These are phyloP conservation scores for Pimpla rufipes DNA, from an alignment of 2,888 invertebrate species.

Conservation along the genomic window DNA sequence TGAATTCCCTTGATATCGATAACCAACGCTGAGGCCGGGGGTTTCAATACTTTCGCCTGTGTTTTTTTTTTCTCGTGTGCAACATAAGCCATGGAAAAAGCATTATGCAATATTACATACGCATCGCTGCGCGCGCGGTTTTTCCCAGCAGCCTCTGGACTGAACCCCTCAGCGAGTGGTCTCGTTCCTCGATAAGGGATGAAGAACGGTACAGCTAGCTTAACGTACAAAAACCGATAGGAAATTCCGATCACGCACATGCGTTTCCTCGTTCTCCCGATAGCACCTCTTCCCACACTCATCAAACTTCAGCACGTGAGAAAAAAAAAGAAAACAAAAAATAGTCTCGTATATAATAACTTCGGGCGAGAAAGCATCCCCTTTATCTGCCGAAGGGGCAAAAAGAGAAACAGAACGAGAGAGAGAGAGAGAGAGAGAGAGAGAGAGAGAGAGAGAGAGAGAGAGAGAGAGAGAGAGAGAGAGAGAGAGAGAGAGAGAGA, in stretches of 20 bases:
- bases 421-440: neutral
- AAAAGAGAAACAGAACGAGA: neutral
- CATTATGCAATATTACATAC: slow-evolving; percentile 15
- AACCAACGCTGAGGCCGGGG: neutral
- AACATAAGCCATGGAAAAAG: neutral
- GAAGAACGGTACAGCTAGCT: slow-evolving; percentile 30
- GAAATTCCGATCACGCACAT: slow-evolving; percentile 50
- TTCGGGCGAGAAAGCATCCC: neutral
- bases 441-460: neutral
- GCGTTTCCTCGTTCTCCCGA: slow-evolving; percentile 20
- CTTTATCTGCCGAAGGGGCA: slow-evolving; percentile 2
- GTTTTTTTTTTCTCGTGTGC: neutral
- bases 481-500: neutral
- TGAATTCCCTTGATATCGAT: neutral
- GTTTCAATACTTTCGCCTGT: neutral
- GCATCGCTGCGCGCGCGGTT: neutral
- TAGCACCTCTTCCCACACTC: slow-evolving; percentile 13
- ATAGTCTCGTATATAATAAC: neutral
- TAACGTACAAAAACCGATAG: slow-evolving; percentile 24
- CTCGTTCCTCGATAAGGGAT: slow-evolving; percentile 42
- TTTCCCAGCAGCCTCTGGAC: neutral
- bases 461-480: neutral
- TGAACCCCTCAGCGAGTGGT: neutral
- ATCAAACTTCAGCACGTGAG: slow-evolving; percentile 24
- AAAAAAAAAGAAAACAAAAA: neutral